phyloP scores from a whole-genome alignment of 2,888 invertebrate species.

The Hyppa rectilinea region DNA sequence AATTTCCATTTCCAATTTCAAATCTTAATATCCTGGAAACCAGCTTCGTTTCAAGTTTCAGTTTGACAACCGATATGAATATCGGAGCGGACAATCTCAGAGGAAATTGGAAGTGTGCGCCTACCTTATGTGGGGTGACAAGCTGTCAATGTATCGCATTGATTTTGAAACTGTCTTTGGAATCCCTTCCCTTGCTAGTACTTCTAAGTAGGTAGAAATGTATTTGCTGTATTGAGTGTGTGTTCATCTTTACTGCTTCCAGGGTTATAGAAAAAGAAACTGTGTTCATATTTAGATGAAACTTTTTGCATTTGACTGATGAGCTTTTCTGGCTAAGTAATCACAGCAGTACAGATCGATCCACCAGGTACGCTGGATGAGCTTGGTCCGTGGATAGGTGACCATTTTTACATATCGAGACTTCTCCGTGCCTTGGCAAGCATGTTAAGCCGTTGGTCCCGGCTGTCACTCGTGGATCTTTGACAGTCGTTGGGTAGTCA shows the following conservation, averaged over 20 bases:
- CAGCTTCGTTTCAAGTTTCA: conserved; percentile 5
- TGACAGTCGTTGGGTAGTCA: no score
- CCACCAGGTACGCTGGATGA: no score
- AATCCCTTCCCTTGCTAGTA: not conserved
- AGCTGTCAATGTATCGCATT: conserved; percentile 13
- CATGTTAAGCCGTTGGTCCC: no score
- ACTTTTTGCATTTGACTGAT: not conserved
- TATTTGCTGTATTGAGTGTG: no score
- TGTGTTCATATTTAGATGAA: not conserved
- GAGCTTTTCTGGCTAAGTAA: no score
- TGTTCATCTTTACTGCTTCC: not conserved
- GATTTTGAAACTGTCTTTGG: conserved; percentile 13
- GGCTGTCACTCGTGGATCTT: no score
- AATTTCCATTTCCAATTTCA: conserved; percentile 1
- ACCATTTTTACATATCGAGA: no score
- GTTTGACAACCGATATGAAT: conserved; percentile 11
- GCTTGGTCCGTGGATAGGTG: no score
- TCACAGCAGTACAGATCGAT: no score
- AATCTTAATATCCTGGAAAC: not conserved
- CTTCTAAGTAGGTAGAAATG: not conserved
- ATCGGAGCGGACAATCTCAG: conserved; percentile 18
- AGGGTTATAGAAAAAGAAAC: not conserved
- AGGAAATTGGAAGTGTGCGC: conserved; percentile 22
- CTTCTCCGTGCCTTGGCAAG: no score
- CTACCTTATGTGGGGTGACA: not conserved